Conservation (phyloP, 30 jellyfish, hydroid and myxozoan species). For the Hydractinia symbiolongicarpus region DNA sequence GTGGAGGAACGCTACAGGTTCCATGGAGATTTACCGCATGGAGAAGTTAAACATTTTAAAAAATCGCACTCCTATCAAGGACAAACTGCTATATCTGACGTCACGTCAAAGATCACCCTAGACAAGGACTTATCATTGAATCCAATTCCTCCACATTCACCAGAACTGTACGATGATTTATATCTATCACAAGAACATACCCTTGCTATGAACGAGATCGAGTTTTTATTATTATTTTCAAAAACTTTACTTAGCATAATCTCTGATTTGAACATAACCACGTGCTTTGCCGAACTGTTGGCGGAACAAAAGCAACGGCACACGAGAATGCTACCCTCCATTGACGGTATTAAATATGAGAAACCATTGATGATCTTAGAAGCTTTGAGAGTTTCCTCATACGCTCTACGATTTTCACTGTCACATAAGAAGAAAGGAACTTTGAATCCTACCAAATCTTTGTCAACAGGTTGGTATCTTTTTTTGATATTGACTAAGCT, state of each 20-base stretch:
- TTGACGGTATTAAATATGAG: constrained; percentile 22
- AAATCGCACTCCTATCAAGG: constrained; percentile 8
- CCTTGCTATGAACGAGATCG: constrained; percentile 28
- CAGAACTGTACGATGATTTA: not conserved
- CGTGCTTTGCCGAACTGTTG: constrained; percentile 14
- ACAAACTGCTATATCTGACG: not conserved
- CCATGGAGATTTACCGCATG: not conserved
- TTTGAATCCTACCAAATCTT: not conserved
- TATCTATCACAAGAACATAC: constrained; percentile 26
- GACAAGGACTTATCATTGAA: not conserved
- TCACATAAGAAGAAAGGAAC: constrained; percentile 40
- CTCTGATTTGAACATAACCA: constrained; percentile 22
- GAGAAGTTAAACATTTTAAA: no score
- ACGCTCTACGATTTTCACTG: constrained; percentile 31
- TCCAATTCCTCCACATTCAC: constrained; percentile 15
- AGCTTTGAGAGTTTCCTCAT: constrained; percentile 32
- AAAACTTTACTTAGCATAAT: constrained; percentile 13
- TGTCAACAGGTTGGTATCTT: constrained; percentile 20
- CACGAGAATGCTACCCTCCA: constrained; percentile 10
- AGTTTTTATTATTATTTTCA: constrained; percentile 25
- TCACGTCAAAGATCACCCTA: not conserved
- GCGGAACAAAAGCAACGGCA: constrained; percentile 4
- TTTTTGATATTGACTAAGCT: not conserved
- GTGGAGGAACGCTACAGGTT: not conserved
- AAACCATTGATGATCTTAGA: constrained; percentile 13